phyloP scores from a whole-genome alignment of 2,888 invertebrate genomes.

The Congeria kusceri region DNA sequence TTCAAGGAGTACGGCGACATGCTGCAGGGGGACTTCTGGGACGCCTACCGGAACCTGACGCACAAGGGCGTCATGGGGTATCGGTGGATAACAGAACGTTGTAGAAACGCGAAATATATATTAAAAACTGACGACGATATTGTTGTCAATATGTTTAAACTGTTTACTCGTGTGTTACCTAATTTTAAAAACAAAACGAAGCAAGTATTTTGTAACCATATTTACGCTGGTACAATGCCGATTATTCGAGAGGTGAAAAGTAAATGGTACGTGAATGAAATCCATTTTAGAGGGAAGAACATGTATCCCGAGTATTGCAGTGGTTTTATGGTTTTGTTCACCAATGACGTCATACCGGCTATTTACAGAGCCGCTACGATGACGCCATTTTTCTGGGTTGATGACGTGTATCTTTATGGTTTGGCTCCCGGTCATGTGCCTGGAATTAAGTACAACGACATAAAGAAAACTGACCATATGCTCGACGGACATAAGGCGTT shows the following conservation, averaged over 20 bases:
- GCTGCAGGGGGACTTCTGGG: slow-evolving; percentile 73
- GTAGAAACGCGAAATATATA: too few species aligned
- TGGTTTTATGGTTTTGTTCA: too few species aligned
- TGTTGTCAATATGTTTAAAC: too few species aligned
- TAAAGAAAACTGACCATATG: slow-evolving; percentile 30
- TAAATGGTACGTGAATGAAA: too few species aligned
- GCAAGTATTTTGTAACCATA: slow-evolving; percentile 59
- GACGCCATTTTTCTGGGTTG: too few species aligned
- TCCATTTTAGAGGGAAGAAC: too few species aligned
- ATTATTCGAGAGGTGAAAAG: slow-evolving; percentile 53
- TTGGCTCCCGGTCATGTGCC: slow-evolving; percentile 49
- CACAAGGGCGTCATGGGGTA: slow-evolving; percentile 74
- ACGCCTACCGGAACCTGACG: slow-evolving; percentile 71
- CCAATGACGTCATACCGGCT: too few species aligned
- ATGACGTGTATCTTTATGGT: slow-evolving; percentile 57
- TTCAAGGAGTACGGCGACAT: slow-evolving; percentile 63
- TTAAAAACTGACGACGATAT: too few species aligned
- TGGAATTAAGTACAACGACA: slow-evolving; percentile 45
- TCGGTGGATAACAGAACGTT: slow-evolving; percentile 75
- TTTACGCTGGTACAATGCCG: slow-evolving; percentile 51
- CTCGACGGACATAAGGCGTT: slow-evolving; percentile 24
- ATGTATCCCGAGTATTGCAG: too few species aligned
- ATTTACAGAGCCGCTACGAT: too few species aligned
- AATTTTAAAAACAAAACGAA: slow-evolving; percentile 36
- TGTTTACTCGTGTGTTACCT: slow-evolving; percentile 43